Evolutionary conservation across 2,797 vertebrate genomes (phyloP), one percentile per base, ranked within the genome.

Genomic region (Adelosebastes latens): DNA sequence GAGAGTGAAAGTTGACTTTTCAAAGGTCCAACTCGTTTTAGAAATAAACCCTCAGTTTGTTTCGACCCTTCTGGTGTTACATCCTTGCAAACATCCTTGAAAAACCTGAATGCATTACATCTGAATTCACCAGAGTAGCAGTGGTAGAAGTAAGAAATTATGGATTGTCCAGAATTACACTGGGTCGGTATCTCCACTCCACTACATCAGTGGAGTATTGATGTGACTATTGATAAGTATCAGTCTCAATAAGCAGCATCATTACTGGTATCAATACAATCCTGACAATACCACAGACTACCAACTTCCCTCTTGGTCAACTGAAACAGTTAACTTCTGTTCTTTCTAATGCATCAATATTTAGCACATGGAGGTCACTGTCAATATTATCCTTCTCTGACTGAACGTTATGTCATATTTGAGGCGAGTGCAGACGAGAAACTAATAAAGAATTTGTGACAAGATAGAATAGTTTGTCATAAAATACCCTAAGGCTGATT

Each of bases 151-250:
- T 69, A 60, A 68, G 31, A 11, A 22, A 67, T 75, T 11, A 16
- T 22, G 69, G 71, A 42, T 49, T 36, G 56, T 72, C 14, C 12
- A n/a, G 29, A 49, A n/a, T 63, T 52, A 39, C 6, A 52, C 34
- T 56, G 55, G 60, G 79, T 73, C 58, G 25, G 32, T 73, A 72
- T 63, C 14, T 36, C n/a, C 64, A 71, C 77, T 49, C 3, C 22
- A 75, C 72, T 59, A 59, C 34, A 67, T 56, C 68, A 68, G 32
- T 81, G 18, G 13, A 64, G 31, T 49, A 82, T 82, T 75, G 66
- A 82, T 80, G 65, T 62, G 22, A 80, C 46, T 73, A 58, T 67
- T 75, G 13, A 71, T 60, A 71, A 83, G 29, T 67, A 79, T 79
- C 16, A 55, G 16, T 72, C 42, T 77, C n/a, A 80, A 36, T 58